phyloP scores from a whole-genome alignment of 2,113 vertebrate genomes.

The Pseudolaguvia tuberculata region DNA sequence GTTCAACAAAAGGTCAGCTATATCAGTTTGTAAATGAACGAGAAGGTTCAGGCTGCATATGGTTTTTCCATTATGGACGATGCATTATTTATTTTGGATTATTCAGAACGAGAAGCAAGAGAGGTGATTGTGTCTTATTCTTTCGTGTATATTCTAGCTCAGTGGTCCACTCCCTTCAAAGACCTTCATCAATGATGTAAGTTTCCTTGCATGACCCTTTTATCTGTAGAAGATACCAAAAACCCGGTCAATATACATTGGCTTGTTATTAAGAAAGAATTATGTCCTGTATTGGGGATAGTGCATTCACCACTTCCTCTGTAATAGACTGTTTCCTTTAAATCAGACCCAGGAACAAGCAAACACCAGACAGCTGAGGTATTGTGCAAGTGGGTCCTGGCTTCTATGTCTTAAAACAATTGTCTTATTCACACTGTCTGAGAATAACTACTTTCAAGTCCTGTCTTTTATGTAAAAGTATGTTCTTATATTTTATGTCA shows the following conservation, averaged over 20 bases:
- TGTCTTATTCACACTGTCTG: neutral
- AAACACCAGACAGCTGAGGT: neutral
- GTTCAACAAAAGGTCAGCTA: neutral
- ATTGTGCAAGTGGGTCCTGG: no score
- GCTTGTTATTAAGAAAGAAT: neutral
- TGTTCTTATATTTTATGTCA: neutral
- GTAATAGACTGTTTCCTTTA: neutral
- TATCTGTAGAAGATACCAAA: neutral
- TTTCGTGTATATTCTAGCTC: neutral
- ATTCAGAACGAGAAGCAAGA: neutral
- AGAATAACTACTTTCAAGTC: neutral
- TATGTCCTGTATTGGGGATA: neutral
- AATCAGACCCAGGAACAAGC: neutral
- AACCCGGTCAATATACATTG: neutral
- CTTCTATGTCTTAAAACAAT: neutral
- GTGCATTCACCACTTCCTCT: neutral
- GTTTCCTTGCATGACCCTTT: neutral
- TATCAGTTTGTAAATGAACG: neutral
- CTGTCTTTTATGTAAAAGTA: neutral
- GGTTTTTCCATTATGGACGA: neutral
- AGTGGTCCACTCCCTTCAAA: neutral
- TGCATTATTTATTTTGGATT: neutral
- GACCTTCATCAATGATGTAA: neutral
- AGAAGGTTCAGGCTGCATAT: neutral
- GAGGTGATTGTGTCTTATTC: neutral